Evolutionary conservation across 2,888 invertebrate species (phyloP).

Genomic region (Lamellibrachia satsuma): DNA sequence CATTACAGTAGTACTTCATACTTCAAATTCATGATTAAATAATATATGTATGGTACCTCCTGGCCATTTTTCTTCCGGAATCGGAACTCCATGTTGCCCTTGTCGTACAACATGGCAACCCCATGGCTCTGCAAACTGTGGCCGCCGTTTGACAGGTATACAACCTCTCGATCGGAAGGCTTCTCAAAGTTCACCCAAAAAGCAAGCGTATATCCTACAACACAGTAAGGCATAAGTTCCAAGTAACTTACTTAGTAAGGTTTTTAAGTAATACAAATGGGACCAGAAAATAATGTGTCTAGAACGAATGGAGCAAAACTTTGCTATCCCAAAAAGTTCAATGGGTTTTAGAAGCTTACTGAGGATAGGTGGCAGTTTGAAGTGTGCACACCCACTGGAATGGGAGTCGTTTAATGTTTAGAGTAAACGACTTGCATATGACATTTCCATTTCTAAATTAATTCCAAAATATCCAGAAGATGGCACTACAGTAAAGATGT

Average conservation of each 20-base stretch:
- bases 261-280: background rate
- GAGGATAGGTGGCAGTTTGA: too few species aligned
- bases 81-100: conserved; percentile 54
- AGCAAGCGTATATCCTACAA: conserved; percentile 59
- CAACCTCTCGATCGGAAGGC: conserved; percentile 47
- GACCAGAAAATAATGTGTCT: too few species aligned
- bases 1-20: background rate
- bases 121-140: conserved; percentile 57
- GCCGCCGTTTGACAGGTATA: conserved; percentile 63
- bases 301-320: too few species aligned
- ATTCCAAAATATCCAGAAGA: too few species aligned
- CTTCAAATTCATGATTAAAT: background rate
- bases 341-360: too few species aligned
- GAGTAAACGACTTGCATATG: too few species aligned
- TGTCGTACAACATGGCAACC: conserved; percentile 59
- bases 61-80: conserved; percentile 55
- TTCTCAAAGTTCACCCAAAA: conserved; percentile 58
- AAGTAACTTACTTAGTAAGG: background rate
- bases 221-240: background rate
- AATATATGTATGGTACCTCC: conserved; percentile 34
- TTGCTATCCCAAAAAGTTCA: too few species aligned
- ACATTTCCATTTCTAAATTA: too few species aligned
- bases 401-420: too few species aligned
- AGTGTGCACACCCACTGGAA: too few species aligned
- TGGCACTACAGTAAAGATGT: too few species aligned